A percentile compares a stretch with the other conserved stretches of the same genome.
Conservation (phyloP, 2,888 invertebrate species). For the Coenonympha glycerion region DNA sequence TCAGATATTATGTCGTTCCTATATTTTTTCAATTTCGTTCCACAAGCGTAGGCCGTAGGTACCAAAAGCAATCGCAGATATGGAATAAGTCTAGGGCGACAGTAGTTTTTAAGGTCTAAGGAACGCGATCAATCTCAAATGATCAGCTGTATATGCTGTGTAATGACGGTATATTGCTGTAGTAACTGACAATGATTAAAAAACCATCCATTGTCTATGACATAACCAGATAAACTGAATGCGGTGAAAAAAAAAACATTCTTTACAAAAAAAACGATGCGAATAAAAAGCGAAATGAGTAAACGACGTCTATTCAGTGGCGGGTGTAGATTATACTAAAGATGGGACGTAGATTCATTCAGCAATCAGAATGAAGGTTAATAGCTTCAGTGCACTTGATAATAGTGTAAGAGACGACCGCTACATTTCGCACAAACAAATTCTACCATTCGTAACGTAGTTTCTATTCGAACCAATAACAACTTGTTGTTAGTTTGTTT, state of each 20-base stretch:
- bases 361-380: constrained; percentile 46
- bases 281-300: constrained; percentile 12
- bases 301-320: constrained; percentile 22
- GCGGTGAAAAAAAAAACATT: constrained; percentile 6
- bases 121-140: no score
- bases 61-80: no score
- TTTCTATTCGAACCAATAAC: no score
- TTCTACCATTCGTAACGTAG: no score
- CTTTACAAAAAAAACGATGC: not conserved
- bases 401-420: constrained; percentile 1
- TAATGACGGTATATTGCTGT: constrained; percentile 9
- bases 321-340: constrained; percentile 30
- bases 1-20: no score
- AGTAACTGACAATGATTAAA: constrained; percentile 14
- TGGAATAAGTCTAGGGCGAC: no score
- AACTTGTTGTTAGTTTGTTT: no score
- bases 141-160: not conserved
- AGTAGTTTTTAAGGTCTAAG: no score
- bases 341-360: constrained; percentile 46
- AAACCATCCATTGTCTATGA: constrained; percentile 20
- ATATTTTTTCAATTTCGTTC: no score
- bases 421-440: not conserved
- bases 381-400: constrained; percentile 11
- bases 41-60: no score
- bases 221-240: constrained; percentile 23